Evolutionary conservation across 2,888 invertebrate genomes (phyloP).

Genomic region (Cactoblastis cactorum): DNA sequence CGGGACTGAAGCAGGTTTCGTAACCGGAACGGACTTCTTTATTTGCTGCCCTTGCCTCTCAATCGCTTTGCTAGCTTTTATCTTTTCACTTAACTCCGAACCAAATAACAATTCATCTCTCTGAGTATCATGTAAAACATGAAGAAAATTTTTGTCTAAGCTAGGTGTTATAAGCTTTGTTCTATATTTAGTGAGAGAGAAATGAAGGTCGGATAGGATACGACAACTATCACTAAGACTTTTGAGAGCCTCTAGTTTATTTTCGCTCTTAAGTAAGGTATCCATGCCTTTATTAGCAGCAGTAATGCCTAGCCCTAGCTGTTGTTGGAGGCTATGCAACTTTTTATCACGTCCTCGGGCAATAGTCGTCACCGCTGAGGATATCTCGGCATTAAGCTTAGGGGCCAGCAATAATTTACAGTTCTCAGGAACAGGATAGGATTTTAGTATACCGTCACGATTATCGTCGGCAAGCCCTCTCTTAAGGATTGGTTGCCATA

Average conservation of each 20-base stretch:
- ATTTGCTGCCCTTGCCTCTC: neutral
- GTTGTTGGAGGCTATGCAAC: neutral
- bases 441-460: neutral
- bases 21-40: neutral
- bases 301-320: neutral
- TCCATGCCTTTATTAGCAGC: neutral
- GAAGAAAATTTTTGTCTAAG: neutral
- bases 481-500: neutral
- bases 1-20: neutral
- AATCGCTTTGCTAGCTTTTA: neutral
- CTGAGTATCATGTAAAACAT: neutral
- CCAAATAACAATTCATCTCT: neutral
- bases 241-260: neutral
- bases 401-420: neutral
- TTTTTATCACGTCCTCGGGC: neutral
- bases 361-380: neutral
- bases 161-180: neutral
- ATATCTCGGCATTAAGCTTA: neutral
- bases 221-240: neutral
- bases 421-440: neutral
- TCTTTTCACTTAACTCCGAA: neutral
- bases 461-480: neutral
- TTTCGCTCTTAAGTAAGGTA: neutral
- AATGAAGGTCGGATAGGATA: neutral
- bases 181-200: neutral